phyloP scores from a whole-genome alignment of 2,888 invertebrate genomes.

The Cephus rjabovi region DNA sequence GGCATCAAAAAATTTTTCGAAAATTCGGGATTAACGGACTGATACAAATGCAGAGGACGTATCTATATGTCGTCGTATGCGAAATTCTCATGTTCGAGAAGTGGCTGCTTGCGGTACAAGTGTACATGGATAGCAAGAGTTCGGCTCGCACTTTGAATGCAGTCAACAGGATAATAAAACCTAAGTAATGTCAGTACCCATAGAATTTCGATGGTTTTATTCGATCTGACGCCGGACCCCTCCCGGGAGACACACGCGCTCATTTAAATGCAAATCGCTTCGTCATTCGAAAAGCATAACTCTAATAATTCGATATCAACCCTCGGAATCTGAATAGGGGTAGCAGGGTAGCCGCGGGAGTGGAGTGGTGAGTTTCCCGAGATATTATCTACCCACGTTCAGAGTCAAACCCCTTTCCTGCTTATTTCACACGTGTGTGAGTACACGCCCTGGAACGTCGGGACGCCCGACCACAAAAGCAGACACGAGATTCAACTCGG shows the following conservation, averaged over 20 bases:
- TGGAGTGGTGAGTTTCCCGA: slow-evolving; percentile 6
- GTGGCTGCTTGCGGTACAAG: neutral
- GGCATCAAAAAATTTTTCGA: neutral
- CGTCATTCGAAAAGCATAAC: slow-evolving; percentile 51
- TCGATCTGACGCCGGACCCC: slow-evolving; percentile 36
- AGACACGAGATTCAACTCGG: neutral
- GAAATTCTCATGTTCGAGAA: slow-evolving; percentile 27
- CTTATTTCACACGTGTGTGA: neutral
- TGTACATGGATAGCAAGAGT: neutral
- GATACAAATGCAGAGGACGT: slow-evolving; percentile 35
- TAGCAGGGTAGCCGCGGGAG: neutral
- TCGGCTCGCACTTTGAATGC: neutral
- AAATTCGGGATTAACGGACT: slow-evolving; percentile 26
- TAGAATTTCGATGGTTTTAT: slow-evolving; percentile 35
- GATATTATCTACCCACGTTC: slow-evolving; percentile 1
- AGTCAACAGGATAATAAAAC: slow-evolving; percentile 37
- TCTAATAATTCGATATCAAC: slow-evolving; percentile 43
- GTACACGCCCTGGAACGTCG: neutral
- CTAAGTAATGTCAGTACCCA: slow-evolving; percentile 37
- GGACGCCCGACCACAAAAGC: neutral
- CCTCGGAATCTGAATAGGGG: slow-evolving; percentile 5
- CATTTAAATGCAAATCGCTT: slow-evolving; percentile 57
- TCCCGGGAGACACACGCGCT: slow-evolving; percentile 37
- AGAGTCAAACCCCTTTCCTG: slow-evolving; percentile 3
- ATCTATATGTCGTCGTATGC: slow-evolving; percentile 10